phyloP scores from a whole-genome alignment of 2,113 vertebrate species.

The Alexandromys fortis region DNA sequence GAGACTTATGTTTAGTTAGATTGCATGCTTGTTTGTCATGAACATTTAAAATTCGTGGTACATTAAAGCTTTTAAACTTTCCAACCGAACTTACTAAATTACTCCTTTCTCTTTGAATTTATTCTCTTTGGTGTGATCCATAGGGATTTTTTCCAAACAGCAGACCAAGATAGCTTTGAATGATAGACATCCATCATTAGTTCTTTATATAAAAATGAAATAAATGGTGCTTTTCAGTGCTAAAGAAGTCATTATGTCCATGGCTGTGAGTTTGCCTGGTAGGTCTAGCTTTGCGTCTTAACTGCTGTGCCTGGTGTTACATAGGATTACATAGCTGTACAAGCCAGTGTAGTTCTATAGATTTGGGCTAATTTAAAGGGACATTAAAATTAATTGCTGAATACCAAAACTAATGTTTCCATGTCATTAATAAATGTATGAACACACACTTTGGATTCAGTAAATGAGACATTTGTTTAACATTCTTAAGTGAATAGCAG shows the following conservation, averaged over 20 bases:
- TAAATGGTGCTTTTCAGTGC: conserved; percentile 23
- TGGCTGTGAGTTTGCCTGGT: conserved; percentile 59
- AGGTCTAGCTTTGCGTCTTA: conserved; percentile 56
- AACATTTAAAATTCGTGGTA: conserved; percentile 51
- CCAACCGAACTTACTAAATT: conserved; percentile 13
- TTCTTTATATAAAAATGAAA: conserved; percentile 50
- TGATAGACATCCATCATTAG: conserved; percentile 45
- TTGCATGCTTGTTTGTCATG: conserved; percentile 39
- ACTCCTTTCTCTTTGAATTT: conserved; percentile 54
- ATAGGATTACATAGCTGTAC: not conserved
- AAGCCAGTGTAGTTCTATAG: conserved; percentile 27
- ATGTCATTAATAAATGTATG: conserved; percentile 43
- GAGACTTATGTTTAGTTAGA: conserved; percentile 7
- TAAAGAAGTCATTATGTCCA: conserved; percentile 51
- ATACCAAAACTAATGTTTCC: conserved; percentile 11
- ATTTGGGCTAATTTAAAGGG: conserved; percentile 50
- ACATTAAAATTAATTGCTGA: conserved; percentile 51
- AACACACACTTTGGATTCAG: not conserved
- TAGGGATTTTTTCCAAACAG: conserved; percentile 56
- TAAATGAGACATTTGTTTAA: conserved; percentile 43
- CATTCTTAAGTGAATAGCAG: not conserved
- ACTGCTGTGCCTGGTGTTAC: conserved; percentile 51
- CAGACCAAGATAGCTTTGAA: conserved; percentile 18
- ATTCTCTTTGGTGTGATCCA: conserved; percentile 50
- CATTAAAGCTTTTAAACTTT: not conserved